Evolutionary conservation across 1,140 invertebrate genomes (phyloP).

Genomic region (Saccostrea cuccullata): DNA sequence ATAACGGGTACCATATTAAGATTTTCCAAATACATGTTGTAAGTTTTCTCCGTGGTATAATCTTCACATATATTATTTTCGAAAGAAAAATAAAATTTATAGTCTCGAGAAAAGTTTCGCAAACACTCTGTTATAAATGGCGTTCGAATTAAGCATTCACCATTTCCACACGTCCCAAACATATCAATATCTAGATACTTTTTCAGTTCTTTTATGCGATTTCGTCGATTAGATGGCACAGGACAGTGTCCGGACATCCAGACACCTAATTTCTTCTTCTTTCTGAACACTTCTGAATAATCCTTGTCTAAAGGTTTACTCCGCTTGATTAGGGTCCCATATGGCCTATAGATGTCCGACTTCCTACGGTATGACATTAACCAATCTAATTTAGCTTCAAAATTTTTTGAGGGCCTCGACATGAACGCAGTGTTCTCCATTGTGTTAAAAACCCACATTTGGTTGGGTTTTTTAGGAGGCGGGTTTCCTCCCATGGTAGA

Average conservation of each 20-base stretch:
- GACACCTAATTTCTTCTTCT: not conserved
- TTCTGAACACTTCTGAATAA: not conserved
- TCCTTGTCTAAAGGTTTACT: not conserved
- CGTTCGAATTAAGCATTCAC: not conserved
- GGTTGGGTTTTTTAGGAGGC: not conserved
- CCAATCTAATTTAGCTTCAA: not conserved
- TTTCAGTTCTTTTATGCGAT: not conserved
- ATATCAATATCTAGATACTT: not conserved
- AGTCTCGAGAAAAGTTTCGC: not conserved
- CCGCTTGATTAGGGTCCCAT: not conserved
- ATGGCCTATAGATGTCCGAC: not conserved
- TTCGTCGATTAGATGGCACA: not conserved
- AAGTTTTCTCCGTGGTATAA: not conserved
- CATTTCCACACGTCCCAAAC: not conserved
- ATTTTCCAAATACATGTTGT: not conserved
- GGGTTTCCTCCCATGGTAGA: not conserved
- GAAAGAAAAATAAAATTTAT: not conserved
- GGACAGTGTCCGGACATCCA: not conserved
- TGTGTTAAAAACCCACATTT: not conserved
- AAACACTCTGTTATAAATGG: not conserved
- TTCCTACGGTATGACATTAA: not conserved
- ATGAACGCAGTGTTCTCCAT: not conserved
- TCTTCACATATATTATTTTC: not conserved
- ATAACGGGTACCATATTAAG: not conserved
- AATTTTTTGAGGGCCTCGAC: not conserved